phyloP scores from a whole-genome alignment of 2,113 vertebrate genomes.

The Dipodomys ordii region DNA sequence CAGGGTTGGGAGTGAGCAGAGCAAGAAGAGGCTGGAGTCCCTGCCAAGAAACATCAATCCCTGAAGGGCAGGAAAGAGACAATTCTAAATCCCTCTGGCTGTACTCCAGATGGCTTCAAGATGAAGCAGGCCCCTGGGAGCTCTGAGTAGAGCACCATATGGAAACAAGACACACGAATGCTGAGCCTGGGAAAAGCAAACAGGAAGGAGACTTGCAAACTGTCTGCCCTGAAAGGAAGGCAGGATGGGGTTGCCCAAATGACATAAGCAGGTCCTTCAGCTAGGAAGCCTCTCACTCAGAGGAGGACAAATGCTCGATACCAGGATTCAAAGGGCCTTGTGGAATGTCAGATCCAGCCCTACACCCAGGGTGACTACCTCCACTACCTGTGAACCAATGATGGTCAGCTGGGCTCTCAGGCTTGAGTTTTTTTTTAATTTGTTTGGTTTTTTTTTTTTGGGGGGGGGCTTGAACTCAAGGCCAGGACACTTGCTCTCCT shows the following conservation, averaged over 20 bases:
- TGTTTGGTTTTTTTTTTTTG: no score
- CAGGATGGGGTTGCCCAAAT: background rate
- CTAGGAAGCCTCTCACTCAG: background rate
- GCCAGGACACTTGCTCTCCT: no score
- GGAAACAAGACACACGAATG: background rate
- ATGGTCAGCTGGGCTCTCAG: no score
- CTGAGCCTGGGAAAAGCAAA: slow-evolving; percentile 57
- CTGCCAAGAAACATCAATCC: slow-evolving; percentile 57
- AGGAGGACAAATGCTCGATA: background rate
- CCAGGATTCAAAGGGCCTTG: background rate
- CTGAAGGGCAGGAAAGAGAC: background rate
- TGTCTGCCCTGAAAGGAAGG: background rate
- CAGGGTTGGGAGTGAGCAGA: slow-evolving; percentile 11
- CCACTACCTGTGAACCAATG: no score
- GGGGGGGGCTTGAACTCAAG: no score
- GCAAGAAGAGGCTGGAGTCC: slow-evolving; percentile 29
- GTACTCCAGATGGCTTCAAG: slow-evolving; percentile 36
- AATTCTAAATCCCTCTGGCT: slow-evolving; percentile 40
- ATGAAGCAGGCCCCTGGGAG: slow-evolving; percentile 26
- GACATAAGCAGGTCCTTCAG: background rate
- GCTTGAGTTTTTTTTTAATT: no score
- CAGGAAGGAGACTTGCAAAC: slow-evolving; percentile 23
- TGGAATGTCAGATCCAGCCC: background rate
- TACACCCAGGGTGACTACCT: background rate
- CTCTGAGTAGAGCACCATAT: slow-evolving; percentile 23